phyloP scores from a whole-genome alignment of 53 echinoderm and acorn worm species.

The Hippasteria phrygiana region DNA sequence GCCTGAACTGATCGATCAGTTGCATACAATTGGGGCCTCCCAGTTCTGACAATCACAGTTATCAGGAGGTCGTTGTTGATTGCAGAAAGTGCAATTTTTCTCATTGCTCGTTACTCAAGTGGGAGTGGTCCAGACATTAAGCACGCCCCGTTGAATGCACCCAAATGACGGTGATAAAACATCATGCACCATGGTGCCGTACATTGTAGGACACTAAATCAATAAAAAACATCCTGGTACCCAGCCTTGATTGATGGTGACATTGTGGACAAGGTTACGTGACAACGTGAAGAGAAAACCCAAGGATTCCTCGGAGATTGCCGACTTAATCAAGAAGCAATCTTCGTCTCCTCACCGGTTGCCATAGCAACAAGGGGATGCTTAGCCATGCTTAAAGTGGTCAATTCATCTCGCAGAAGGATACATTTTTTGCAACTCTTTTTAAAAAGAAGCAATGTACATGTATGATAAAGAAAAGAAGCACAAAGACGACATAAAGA shows the following conservation, averaged over 20 bases:
- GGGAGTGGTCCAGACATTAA: background rate
- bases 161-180: constrained; percentile 11
- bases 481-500: too few relatives aligned
- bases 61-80: background rate
- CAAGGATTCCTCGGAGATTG: background rate
- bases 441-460: too few relatives aligned
- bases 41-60: background rate
- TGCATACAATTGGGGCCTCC: too few relatives aligned
- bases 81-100: background rate
- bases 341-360: background rate
- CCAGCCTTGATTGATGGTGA: background rate
- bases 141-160: background rate
- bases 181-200: background rate
- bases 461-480: too few relatives aligned
- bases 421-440: too few relatives aligned
- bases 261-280: background rate
- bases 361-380: background rate
- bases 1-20: too few relatives aligned
- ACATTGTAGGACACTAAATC: background rate
- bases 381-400: background rate
- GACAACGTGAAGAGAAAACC: background rate
- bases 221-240: background rate
- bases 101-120: background rate
- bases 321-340: background rate
- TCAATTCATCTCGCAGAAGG: too few relatives aligned